A percentile compares a stretch with the other conserved stretches of the same genome.
phyloP scores from a whole-genome alignment of 2,113 vertebrate species.

The Alligator sinensis region DNA sequence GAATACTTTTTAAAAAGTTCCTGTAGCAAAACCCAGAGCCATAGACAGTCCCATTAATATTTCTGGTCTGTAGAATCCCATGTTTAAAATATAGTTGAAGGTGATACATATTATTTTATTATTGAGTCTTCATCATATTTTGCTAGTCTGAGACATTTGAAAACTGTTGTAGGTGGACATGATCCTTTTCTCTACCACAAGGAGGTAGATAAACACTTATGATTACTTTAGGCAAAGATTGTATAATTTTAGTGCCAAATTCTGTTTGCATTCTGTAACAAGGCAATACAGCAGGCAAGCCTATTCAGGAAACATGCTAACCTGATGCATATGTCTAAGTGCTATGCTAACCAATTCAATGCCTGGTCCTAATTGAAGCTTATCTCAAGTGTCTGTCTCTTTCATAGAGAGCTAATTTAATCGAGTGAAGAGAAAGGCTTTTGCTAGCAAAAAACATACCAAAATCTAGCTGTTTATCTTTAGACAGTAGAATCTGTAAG shows the following conservation, averaged over 20 bases:
- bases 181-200: not conserved
- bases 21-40: not conserved
- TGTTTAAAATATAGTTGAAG: not conserved
- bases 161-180: not conserved
- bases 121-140: not conserved
- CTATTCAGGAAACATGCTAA: not conserved
- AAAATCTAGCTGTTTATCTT: accelerated
- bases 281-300: not conserved
- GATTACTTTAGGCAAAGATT: not conserved
- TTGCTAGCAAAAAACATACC: not conserved
- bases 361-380: accelerated
- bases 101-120: not conserved
- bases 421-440: not conserved
- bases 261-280: not conserved
- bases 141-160: not conserved
- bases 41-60: not conserved
- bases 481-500: accelerated
- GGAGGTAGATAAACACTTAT: accelerated
- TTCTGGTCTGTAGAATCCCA: not conserved
- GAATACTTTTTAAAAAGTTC: not conserved
- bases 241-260: not conserved
- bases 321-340: accelerated
- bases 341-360: accelerated
- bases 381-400: not conserved
- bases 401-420: not conserved